Evolutionary conservation across 2,888 invertebrate genomes (phyloP).

Genomic region (Dastarcus helophoroides): DNA sequence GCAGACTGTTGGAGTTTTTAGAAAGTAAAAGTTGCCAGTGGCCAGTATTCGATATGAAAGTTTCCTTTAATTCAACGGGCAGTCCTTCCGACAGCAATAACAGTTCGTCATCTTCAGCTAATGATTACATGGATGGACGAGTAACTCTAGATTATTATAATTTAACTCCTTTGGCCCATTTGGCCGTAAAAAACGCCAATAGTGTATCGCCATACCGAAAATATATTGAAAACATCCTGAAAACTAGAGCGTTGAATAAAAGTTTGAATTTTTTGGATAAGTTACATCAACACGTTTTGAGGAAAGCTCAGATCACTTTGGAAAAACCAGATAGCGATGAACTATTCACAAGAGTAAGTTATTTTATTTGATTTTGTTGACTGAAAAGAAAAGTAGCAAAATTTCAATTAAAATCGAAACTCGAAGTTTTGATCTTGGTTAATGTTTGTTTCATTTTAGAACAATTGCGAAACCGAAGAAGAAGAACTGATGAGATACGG

Average conservation of each 20-base stretch:
- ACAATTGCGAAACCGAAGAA: constrained; percentile 31
- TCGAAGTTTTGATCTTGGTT: not conserved
- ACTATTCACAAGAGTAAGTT: constrained; percentile 22
- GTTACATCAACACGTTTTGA: constrained; percentile 54
- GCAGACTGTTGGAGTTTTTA: constrained; percentile 34
- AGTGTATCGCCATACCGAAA: constrained; percentile 43
- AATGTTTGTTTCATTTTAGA: constrained; percentile 8
- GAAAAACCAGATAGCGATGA: constrained; percentile 41
- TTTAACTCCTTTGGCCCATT: constrained; percentile 41
- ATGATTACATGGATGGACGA: constrained; percentile 21
- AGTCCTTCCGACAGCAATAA: constrained; percentile 41
- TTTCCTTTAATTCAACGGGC: constrained; percentile 19
- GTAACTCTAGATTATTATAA: constrained; percentile 33
- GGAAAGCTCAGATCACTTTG: constrained; percentile 60
- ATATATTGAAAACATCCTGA: constrained; percentile 78
- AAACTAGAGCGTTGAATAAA: constrained; percentile 75
- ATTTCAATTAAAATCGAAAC: not conserved
- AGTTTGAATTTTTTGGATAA: constrained; percentile 69
- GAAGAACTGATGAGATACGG: constrained; percentile 54
- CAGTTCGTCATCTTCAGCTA: constrained; percentile 30
- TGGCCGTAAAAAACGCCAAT: constrained; percentile 18
- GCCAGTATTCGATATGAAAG: constrained; percentile 21
- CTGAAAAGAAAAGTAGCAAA: not conserved
- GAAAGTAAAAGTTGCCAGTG: constrained; percentile 28
- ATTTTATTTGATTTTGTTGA: constrained; percentile 1